phyloP scores from a whole-genome alignment of 2,888 invertebrate species.

The Nymphalis c-album region DNA sequence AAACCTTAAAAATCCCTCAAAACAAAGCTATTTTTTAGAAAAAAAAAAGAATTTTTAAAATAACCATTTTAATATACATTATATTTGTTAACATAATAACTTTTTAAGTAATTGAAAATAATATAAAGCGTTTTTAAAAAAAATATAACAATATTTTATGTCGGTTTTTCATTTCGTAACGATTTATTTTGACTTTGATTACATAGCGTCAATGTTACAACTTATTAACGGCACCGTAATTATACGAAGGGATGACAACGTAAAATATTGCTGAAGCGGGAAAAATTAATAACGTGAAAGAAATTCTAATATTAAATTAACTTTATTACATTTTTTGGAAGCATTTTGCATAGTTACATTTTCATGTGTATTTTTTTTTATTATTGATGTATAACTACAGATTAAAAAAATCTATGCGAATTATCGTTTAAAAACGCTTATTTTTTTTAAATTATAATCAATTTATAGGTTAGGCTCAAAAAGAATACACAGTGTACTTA shows the following conservation, averaged over 20 bases:
- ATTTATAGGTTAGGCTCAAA: background rate
- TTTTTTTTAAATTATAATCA: background rate
- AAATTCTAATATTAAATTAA: slow-evolving; percentile 27
- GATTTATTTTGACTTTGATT: slow-evolving; percentile 78
- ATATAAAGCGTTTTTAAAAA: no score
- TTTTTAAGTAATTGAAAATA: no score
- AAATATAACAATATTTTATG: slow-evolving; percentile 74
- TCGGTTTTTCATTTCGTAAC: slow-evolving; percentile 70
- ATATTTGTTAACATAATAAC: no score
- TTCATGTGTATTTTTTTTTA: background rate
- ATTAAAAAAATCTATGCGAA: background rate
- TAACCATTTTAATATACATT: no score
- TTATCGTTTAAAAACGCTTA: no score
- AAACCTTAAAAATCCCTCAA: no score
- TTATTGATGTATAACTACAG: background rate
- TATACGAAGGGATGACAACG: slow-evolving; percentile 64
- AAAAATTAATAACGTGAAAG: slow-evolving; percentile 52
- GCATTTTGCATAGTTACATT: background rate
- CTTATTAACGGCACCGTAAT: slow-evolving; percentile 74
- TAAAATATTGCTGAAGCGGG: slow-evolving; percentile 59
- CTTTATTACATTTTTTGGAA: slow-evolving; percentile 16
- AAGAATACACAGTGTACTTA: slow-evolving; percentile 9
- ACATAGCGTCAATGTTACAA: slow-evolving; percentile 69
- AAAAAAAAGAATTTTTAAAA: no score
- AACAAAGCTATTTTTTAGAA: no score